These are phyloP conservation scores for Drosophila macrothrix DNA, from an alignment of 2,888 invertebrate genomes.

Conservation along the genomic window DNA sequence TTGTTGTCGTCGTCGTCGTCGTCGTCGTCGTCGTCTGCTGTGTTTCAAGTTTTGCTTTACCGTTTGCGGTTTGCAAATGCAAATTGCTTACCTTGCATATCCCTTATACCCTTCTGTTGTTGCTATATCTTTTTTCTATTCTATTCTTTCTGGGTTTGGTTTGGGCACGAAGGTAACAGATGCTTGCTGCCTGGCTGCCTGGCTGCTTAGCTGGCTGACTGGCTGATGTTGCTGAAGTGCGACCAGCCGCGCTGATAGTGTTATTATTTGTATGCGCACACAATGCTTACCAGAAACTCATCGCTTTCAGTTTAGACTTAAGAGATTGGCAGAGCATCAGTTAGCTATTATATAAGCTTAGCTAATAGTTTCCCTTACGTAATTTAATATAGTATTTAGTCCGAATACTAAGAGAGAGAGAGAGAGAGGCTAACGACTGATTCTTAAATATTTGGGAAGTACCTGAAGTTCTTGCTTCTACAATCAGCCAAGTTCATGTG, in stretches of 20 bases:
- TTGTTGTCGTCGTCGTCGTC: slow-evolving; percentile 18
- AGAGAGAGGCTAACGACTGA: background rate
- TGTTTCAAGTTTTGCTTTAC: slow-evolving; percentile 75
- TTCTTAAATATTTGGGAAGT: background rate
- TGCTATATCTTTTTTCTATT: background rate
- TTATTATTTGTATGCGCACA: slow-evolving; percentile 58
- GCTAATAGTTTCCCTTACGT: background rate
- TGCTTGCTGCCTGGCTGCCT: slow-evolving; percentile 33
- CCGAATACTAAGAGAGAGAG: background rate
- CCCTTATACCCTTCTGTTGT: slow-evolving; percentile 43
- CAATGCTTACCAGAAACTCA: slow-evolving; percentile 5
- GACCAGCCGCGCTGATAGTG: slow-evolving; percentile 72
- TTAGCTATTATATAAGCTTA: background rate
- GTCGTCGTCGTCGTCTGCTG: slow-evolving; percentile 33
- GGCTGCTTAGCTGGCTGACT: background rate
- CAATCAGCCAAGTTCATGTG: background rate
- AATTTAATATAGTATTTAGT: background rate
- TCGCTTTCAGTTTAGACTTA: slow-evolving; percentile 16
- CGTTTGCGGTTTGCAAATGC: slow-evolving; percentile 76
- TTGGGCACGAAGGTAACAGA: slow-evolving; percentile 41
- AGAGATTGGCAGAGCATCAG: slow-evolving; percentile 1
- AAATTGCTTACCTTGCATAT: slow-evolving; percentile 80
- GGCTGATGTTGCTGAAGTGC: slow-evolving; percentile 65
- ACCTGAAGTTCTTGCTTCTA: background rate
- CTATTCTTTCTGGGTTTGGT: slow-evolving; percentile 19